Evolutionary conservation across 1,140 invertebrate genomes (phyloP), one percentile per base, ranked within the genome.

Genomic region (Diorhabda carinulata): DNA sequence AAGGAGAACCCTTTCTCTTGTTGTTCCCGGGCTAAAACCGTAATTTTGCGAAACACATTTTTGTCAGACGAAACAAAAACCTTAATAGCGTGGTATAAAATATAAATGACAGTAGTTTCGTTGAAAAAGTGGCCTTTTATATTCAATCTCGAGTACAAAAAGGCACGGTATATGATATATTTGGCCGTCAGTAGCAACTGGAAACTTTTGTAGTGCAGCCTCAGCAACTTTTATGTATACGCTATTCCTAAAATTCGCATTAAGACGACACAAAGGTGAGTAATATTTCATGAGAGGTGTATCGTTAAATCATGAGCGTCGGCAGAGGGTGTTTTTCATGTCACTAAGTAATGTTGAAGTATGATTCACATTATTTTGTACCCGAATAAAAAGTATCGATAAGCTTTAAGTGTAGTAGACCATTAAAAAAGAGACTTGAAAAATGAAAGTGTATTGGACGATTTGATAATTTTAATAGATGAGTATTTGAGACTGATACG

Each of bases 81-180:
- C 43, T 10, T 61, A 43, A 42, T 43, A 62, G 6, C 61, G 7
- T 10, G 8, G 43, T n/a, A 62, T 62, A 62, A 62, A 62, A 62
- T n/a, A 44, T 43, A 43, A 62, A 62, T 43, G 43, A 43, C 42
- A 43, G 61, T 43, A 62, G 61, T 43, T 42, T 43, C 43, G 41
- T 10, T 43, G 41, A 43, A 62, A 62, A 62, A 43, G 43, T 44
- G 61, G 9, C 43, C 43, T 59, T 62, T 62, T 62, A 62, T 43
- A 43, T 62, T 62, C 61, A 62, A 62, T 62, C 42, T 62, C 61
- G 61, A 44, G 43, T 62, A 62, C 43, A 62, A 62, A 62, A 62
- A 62, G 61, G 61, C 61, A 62, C 61, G 42, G 61, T 62, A 62
- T 62, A 62, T 62, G 61, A 62, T 62, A 62, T 62, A 62, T 62